These are phyloP conservation scores for Donacobius atricapilla DNA, from an alignment of 2,113 vertebrate genomes.

Conservation along the genomic window DNA sequence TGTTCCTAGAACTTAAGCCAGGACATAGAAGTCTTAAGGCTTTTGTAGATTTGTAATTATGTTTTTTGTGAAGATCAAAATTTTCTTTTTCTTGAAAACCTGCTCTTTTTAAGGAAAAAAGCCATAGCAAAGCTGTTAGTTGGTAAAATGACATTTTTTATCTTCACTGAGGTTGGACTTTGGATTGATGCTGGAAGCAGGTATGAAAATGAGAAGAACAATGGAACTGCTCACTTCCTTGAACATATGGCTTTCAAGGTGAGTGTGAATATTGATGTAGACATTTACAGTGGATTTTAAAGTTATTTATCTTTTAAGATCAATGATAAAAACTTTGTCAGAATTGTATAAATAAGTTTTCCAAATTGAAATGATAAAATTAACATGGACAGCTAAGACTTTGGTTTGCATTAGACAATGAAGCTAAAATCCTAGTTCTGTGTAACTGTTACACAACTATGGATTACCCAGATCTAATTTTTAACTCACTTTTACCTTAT, in stretches of 20 bases:
- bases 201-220: slow-evolving; percentile 96
- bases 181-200: slow-evolving; percentile 99
- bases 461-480: neutral
- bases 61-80: neutral
- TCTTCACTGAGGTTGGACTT: slow-evolving; percentile 84
- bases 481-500: neutral
- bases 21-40: neutral
- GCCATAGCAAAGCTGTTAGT: neutral
- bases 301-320: neutral
- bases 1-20: neutral
- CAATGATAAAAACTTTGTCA: neutral
- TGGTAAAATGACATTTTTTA: neutral
- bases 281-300: neutral
- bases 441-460: neutral
- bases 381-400: neutral
- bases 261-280: slow-evolving; percentile 10
- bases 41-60: neutral
- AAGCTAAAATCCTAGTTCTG: neutral
- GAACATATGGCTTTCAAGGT: slow-evolving; percentile 99
- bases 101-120: neutral
- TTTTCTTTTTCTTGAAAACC: neutral
- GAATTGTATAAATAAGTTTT: neutral
- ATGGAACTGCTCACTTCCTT: slow-evolving; percentile 96
- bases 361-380: neutral
- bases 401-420: neutral